Conservation (phyloP, 2,888 invertebrate genomes). For the Drosophila infuscata region DNA sequence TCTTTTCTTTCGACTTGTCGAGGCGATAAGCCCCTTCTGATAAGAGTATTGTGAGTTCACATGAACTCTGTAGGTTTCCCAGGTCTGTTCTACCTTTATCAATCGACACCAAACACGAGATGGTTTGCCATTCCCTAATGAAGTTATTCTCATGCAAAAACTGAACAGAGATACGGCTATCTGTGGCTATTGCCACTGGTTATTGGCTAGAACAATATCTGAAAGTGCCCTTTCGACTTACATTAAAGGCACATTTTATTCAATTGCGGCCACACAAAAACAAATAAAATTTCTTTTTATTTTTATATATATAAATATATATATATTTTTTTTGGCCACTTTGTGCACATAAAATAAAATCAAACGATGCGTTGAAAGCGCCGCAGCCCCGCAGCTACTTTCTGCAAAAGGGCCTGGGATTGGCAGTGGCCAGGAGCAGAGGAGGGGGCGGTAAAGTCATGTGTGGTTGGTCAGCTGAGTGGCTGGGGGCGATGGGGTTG, state of each 20-base stretch:
- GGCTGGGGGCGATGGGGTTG: slow-evolving; percentile 30
- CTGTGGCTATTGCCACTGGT: slow-evolving; percentile 27
- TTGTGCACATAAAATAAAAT: slow-evolving; percentile 81
- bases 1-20: neutral
- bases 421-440: slow-evolving; percentile 18
- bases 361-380: slow-evolving; percentile 79
- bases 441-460: slow-evolving; percentile 10
- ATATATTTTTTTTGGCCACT: slow-evolving; percentile 60
- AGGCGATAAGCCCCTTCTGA: slow-evolving; percentile 13
- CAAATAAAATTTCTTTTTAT: slow-evolving; percentile 79
- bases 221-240: slow-evolving; percentile 56
- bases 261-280: slow-evolving; percentile 80
- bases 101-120: neutral
- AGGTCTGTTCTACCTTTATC: slow-evolving; percentile 18
- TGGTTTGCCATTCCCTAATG: slow-evolving; percentile 33
- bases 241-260: slow-evolving; percentile 82
- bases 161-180: slow-evolving; percentile 5
- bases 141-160: slow-evolving; percentile 53
- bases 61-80: slow-evolving; percentile 19
- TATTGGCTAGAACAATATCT: slow-evolving; percentile 46
- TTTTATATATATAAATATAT: slow-evolving; percentile 24
- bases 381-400: slow-evolving; percentile 69
- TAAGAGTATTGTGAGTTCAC: slow-evolving; percentile 14
- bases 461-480: slow-evolving; percentile 50
- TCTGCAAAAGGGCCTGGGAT: slow-evolving; percentile 36